Evolutionary conservation across 1,140 invertebrate species (phyloP), one percentile per base, ranked within the genome.

Genomic region (Magallana ariakensis): DNA sequence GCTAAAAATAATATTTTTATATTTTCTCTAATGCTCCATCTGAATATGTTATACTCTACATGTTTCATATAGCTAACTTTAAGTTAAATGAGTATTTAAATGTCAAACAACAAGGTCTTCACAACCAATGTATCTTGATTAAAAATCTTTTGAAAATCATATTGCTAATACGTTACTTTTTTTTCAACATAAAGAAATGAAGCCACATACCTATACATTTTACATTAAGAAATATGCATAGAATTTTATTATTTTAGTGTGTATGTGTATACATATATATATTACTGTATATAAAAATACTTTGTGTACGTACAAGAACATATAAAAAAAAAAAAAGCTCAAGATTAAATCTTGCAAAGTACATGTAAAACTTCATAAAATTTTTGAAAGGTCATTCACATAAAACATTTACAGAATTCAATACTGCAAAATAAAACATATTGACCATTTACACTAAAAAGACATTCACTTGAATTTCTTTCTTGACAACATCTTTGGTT

Each of bases 231-330:
- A 75, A 75, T 75, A 75, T 75, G 66, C 66, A 75, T 75, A 75
- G 66, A 26, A 26, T 26, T 75, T 75, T 26, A 26, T 46, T 26
- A 75, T 75, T 46, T 33, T 46, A 46, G 33, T 46, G 33, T 46
- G 33, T 46, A 26, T 75, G 33, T 75, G 22, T 75, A 75, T 19
- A 22, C 33, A 16, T 19, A 16, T 62, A 19, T 62, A 75, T 75
- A 75, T 22, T 26, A 75, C 66, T 75, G 33, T 75, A 26, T 75
- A 75, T 75, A 75, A 75, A 75, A 75, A 75, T 75, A 75, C 66
- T 75, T 75, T 75, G 66, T 75, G 66, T 75, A 75, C 66, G 15
- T 75, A 19, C 22, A 75, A 26, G 22, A 75, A 75, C 66, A 75
- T 75, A 26, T 46, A 46, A 22, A 75, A 26, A 75, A 22, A 75